Conservation (phyloP, 2,888 invertebrate genomes). For the Drosophila engyochracea region DNA sequence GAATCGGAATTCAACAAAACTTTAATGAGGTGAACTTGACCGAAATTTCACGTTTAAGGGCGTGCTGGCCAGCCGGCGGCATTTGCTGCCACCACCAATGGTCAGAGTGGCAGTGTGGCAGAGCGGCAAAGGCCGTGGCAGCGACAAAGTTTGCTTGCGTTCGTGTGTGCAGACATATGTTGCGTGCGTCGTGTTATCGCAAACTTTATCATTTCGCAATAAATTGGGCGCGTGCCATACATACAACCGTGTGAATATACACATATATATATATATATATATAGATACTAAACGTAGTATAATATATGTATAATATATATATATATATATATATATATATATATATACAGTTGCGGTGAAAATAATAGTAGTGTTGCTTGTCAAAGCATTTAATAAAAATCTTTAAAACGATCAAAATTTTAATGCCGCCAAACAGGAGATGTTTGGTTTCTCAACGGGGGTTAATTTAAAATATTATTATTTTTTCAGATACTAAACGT, state of each 20-base stretch:
- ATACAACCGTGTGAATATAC: slow-evolving; percentile 4
- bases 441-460: neutral
- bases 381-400: neutral
- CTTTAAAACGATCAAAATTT: neutral
- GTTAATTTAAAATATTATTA: neutral
- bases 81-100: slow-evolving; percentile 5
- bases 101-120: slow-evolving; percentile 19
- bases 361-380: neutral
- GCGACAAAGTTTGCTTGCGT: slow-evolving; percentile 8
- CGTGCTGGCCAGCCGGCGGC: slow-evolving; percentile 19
- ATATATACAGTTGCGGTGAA: neutral
- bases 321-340: neutral
- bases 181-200: slow-evolving; percentile 67
- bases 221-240: slow-evolving; percentile 67
- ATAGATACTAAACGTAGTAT: too few species aligned
- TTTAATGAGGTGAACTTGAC: slow-evolving; percentile 47
- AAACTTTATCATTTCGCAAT: slow-evolving; percentile 71
- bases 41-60: slow-evolving; percentile 39
- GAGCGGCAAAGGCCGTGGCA: slow-evolving; percentile 2
- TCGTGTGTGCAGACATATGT: slow-evolving; percentile 24
- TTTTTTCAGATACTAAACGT: neutral
- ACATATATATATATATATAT: neutral
- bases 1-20: slow-evolving; percentile 11
- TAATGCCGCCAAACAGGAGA: neutral
- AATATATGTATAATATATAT: too few species aligned